These are phyloP conservation scores for Clunio marinus DNA, from an alignment of 2,888 invertebrate species.

Conservation along the genomic window DNA sequence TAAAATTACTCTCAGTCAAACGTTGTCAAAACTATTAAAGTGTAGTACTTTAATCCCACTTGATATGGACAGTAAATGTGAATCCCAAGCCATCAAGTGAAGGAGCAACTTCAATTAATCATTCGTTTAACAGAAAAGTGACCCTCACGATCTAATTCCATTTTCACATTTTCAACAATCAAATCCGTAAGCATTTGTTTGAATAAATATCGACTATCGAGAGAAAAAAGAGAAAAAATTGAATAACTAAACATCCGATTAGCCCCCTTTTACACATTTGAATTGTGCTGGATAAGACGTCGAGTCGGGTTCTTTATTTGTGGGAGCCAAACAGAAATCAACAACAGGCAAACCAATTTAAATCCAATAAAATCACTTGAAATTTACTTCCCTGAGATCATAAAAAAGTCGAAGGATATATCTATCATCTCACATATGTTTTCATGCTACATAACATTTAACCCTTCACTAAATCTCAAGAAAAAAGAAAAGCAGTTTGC, in stretches of 20 bases:
- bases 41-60: constrained; percentile 11
- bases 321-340: constrained; percentile 30
- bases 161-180: constrained; percentile 5
- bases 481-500: too few species aligned
- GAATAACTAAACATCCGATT: constrained; percentile 40
- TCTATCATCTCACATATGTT: constrained; percentile 39
- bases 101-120: constrained; percentile 39
- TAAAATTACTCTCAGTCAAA: too few species aligned
- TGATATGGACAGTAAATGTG: neutral
- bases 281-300: neutral
- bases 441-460: constrained; percentile 30
- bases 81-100: neutral
- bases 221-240: constrained; percentile 32
- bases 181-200: constrained; percentile 28
- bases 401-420: constrained; percentile 34
- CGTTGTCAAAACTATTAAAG: too few species aligned
- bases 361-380: constrained; percentile 39
- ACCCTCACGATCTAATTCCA: constrained; percentile 32
- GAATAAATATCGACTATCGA: constrained; percentile 32
- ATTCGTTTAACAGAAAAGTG: constrained; percentile 37
- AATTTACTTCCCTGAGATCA: constrained; percentile 26
- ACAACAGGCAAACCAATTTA: constrained; percentile 39
- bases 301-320: neutral
- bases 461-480: constrained; percentile 26
- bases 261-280: constrained; percentile 29